Percentiles rank a stretch among this genome's conserved stretches.
Evolutionary conservation across 1,140 invertebrate species (phyloP).

Genomic region (Cataglyphis hispanica): DNA sequence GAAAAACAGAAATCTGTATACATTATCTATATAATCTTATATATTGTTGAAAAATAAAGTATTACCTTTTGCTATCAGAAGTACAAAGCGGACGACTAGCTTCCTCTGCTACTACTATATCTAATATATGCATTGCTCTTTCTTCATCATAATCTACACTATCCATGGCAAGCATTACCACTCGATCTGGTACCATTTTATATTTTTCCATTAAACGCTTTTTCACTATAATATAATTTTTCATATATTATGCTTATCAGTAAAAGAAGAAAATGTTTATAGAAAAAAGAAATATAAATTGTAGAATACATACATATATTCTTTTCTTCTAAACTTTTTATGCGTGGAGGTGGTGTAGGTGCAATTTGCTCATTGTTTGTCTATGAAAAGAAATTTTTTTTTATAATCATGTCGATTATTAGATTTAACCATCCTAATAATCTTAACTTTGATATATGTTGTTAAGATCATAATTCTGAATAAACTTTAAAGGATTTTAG

Average conservation of each 20-base stretch:
- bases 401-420: not conserved
- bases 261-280: too few relatives aligned
- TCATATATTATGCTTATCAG: constrained; percentile 11
- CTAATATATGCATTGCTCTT: constrained; percentile 91
- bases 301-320: constrained; percentile 88
- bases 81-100: constrained; percentile 81
- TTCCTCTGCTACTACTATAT: constrained; percentile 89
- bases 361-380: constrained; percentile 84
- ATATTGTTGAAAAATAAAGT: constrained; percentile 26
- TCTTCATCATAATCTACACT: constrained; percentile 94
- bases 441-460: too few relatives aligned
- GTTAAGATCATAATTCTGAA: too few relatives aligned
- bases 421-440: not conserved
- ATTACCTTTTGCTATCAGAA: constrained; percentile 84
- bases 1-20: not conserved
- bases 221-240: constrained; percentile 89
- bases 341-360: constrained; percentile 88
- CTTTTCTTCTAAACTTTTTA: constrained; percentile 92
- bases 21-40: not conserved
- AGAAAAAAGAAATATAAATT: not conserved
- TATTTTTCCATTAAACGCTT: constrained; percentile 91
- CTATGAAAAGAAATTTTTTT: constrained; percentile 67
- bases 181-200: constrained; percentile 91
- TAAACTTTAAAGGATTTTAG: too few relatives aligned
- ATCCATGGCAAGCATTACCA: constrained; percentile 94